Percentiles rank a stretch among this genome's conserved stretches.
phyloP scores from a whole-genome alignment of 1,140 invertebrate species.

The Agrilus planipennis region DNA sequence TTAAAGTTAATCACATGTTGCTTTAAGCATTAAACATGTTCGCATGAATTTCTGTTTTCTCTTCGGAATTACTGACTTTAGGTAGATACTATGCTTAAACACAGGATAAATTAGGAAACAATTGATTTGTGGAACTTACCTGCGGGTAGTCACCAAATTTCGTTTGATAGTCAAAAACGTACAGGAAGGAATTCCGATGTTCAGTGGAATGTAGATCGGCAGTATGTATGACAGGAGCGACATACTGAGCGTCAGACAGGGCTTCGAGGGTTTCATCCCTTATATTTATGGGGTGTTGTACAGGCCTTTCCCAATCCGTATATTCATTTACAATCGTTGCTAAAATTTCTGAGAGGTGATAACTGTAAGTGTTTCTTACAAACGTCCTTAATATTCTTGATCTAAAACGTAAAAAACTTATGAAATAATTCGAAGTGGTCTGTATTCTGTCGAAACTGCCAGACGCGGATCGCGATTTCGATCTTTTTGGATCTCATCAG shows the following conservation, averaged over 20 bases:
- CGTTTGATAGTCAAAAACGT: constrained; percentile 90
- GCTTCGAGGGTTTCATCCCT: constrained; percentile 90
- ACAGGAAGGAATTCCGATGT: constrained; percentile 74
- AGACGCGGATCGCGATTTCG: no score
- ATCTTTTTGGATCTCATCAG: no score
- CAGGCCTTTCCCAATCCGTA: constrained; percentile 90
- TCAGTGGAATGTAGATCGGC: constrained; percentile 82
- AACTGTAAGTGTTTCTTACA: constrained; percentile 85
- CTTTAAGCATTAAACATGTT: no score
- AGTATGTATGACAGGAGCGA: constrained; percentile 84
- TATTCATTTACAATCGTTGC: constrained; percentile 93
- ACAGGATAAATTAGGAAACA: no score
- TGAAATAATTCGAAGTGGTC: no score
- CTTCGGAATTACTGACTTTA: no score
- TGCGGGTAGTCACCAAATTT: constrained; percentile 82
- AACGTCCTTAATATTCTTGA: constrained; percentile 86
- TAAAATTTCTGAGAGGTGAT: constrained; percentile 70
- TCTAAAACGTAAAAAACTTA: no score
- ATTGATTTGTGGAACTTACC: no score
- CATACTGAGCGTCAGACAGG: constrained; percentile 84
- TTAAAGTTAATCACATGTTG: no score
- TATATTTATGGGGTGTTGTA: constrained; percentile 85
- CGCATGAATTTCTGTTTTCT: no score
- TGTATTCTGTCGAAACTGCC: no score
- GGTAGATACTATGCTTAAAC: no score